Evolutionary conservation across 2,888 invertebrate genomes (phyloP), one percentile per base, ranked within the genome.

Genomic region (Melinaea marsaeus): DNA sequence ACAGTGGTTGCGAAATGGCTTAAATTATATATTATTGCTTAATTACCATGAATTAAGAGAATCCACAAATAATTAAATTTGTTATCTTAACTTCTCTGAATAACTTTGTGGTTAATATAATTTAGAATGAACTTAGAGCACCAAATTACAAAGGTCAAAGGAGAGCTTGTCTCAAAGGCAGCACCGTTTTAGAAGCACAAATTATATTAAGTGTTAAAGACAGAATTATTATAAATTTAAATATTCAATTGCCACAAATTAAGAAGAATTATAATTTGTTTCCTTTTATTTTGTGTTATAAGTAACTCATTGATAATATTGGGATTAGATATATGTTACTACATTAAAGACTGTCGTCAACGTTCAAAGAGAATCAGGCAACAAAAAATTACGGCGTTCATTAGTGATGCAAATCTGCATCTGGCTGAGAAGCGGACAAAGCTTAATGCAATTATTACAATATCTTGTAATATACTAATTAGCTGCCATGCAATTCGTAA

Each of bases 361-460:
- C 3, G 2, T 6, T 37, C 37, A 2, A 55, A 6, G 37, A 42
- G 45, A 42, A 42, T 42, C 9, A 42, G 42, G 42, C 1, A 42
- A 42, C 42, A 42, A 9, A 42, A 42, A 42, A 77, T 3, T 42
- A 9, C 7, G 11, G 42, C 9, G 42, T 42, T 42, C 42, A 42
- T 42, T 42, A 42, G 42, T 67, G 73, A 85, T 85, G 85, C 80
- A 85, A 84, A 85, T 85, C 75, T 71, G 67, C 66, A 67, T 60
- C 66, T 67, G 66, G 66, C 69, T 65, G 73, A 68, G 68, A 65
- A 60, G 67, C 64, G 57, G 45, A 58, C 61, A 65, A 60, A 61
- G 65, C 72, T 67, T 77, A 77, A 79, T 78, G 80, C 82, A 83
- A 82, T 84, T 83, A 83, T 79, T 79, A 77, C 76, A 69, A 76